phyloP scores from a whole-genome alignment of 2,113 vertebrate species.

The Semnornis frantzii region DNA sequence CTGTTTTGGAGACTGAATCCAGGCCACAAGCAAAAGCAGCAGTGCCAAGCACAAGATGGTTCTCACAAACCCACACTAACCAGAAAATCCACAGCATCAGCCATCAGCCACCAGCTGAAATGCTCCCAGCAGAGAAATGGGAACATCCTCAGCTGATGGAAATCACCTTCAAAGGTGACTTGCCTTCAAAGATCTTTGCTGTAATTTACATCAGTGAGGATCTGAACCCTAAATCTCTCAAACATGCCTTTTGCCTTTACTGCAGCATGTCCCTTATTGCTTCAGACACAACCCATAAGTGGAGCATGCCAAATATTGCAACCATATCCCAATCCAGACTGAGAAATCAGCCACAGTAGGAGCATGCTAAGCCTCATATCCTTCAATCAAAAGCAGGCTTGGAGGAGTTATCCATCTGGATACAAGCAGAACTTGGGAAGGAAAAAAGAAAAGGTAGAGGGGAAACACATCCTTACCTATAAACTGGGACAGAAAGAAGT shows the following conservation, averaged over 20 bases:
- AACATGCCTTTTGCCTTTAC: background rate
- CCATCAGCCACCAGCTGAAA: background rate
- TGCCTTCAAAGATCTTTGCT: background rate
- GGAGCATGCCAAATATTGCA: background rate
- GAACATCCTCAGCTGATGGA: background rate
- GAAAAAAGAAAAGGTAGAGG: background rate
- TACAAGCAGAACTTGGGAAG: background rate
- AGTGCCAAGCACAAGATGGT: background rate
- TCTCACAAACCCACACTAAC: background rate
- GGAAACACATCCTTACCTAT: background rate
- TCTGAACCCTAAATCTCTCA: background rate
- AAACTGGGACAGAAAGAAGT: background rate
- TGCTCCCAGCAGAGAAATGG: background rate
- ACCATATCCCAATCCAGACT: background rate
- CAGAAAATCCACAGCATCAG: background rate
- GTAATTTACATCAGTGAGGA: background rate
- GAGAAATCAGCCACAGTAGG: background rate
- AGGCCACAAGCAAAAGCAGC: background rate
- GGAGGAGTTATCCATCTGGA: background rate
- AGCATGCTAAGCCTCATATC: background rate
- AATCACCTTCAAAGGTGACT: background rate
- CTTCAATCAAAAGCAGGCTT: background rate
- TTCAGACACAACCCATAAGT: background rate
- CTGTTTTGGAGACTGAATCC: constrained; percentile 13
- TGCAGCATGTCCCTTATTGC: background rate